Evolutionary conservation across 2,113 vertebrate genomes (phyloP).

Genomic region (Pterocles orientalis): DNA sequence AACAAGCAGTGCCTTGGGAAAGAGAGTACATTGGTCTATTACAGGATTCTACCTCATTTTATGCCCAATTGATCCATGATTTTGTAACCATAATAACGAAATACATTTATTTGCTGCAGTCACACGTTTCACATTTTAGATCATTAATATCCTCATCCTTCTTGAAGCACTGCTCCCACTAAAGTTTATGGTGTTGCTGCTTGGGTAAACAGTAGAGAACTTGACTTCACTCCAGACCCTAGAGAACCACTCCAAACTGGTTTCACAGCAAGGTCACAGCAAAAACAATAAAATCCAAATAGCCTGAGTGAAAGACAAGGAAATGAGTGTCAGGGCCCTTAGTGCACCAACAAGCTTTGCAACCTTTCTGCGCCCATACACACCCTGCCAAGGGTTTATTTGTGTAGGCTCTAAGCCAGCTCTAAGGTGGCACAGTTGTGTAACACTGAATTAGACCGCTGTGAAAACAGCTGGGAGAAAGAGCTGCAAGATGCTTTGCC

Average conservation of each 20-base stretch:
- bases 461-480: not conserved
- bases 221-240: not conserved
- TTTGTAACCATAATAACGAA: not conserved
- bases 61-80: not conserved
- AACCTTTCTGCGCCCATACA: not conserved
- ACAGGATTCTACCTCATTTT: not conserved
- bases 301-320: constrained; percentile 1
- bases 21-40: not conserved
- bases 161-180: not conserved
- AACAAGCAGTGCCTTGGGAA: not conserved
- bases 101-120: not conserved
- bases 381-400: not conserved
- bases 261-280: not conserved
- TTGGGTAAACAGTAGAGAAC: not conserved
- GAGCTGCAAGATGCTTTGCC: not conserved
- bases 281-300: not conserved
- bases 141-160: not conserved
- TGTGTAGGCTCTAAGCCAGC: not conserved
- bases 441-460: not conserved
- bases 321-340: not conserved
- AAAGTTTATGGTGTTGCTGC: not conserved
- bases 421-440: not conserved
- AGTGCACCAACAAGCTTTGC: not conserved
- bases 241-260: not conserved
- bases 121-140: not conserved